Evolutionary conservation across 2,888 invertebrate species (phyloP), one percentile per base, ranked within the genome.

Genomic region (Caenorhabditis japonica): DNA sequence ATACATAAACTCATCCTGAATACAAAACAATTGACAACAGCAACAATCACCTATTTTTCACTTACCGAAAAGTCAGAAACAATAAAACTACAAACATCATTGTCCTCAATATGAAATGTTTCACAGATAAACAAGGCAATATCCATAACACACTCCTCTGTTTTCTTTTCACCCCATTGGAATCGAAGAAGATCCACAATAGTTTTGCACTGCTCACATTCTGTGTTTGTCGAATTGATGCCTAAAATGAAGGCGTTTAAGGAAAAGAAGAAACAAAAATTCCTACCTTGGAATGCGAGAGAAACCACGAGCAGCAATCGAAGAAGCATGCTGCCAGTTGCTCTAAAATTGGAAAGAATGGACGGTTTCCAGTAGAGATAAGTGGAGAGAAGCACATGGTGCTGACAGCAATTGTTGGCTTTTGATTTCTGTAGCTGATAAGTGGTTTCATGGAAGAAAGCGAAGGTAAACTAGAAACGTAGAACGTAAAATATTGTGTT

Each of bases 1-100:
- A 39, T 78, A 85, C 34, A 83, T 71, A 52, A 82, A 79, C 46
- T 83, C 84, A n/a, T 82, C 83, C 76, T 83, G 53, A 51, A 78
- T 59, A 7, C 19, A 4, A 25, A 2, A n/a, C 27, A 17, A 7
- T 44, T 23, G 10, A 10, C 17, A 41, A 7, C 23, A 33, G 7
- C 27, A 19, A 27, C 1, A 13, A 8, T 10, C 12, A 4, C n/a
- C 15, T 33, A 23, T 2, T 36, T 43, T 8, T 4, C 0, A 43
- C 58, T 19, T 5, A 77, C 77, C 38, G 78, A 73, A 23, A 84
- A 84, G 21, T 81, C 77, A 3, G 66, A 60, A 19, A 77, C 64
- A 21, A 84, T 83, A 19, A 77, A 71, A 19, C 77, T 66, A 56
- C 84, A 84, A 36, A 84, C 75, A 38, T 78, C 79, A 43, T 84